Conservation (phyloP, 2,113 vertebrate genomes). For the Tichodroma muraria region DNA sequence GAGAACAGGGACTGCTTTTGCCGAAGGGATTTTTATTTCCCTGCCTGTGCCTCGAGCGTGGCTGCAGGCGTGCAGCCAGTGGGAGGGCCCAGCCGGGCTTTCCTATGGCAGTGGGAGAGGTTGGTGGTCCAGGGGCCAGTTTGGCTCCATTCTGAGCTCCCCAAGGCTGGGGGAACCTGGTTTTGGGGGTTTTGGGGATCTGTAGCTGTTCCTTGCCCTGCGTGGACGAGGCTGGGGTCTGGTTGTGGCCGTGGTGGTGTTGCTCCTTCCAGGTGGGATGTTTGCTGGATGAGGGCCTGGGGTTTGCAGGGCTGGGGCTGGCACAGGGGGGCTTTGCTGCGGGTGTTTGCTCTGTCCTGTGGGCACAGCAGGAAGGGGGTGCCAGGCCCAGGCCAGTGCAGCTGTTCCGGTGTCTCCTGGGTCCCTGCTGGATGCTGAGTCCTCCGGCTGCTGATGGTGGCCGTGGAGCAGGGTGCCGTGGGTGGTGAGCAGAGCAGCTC, state of each 20-base stretch:
- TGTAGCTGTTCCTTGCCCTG: background rate
- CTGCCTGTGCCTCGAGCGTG: background rate
- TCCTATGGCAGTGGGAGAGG: background rate
- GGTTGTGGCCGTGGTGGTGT: background rate
- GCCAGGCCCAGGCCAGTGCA: background rate
- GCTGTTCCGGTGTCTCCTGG: rapidly evolving
- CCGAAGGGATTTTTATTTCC: background rate
- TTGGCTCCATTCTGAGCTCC: rapidly evolving
- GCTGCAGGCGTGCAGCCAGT: rapidly evolving
- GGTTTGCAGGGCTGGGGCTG: background rate
- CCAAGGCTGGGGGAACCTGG: background rate
- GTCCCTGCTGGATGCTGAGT: background rate
- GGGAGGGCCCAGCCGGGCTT: background rate
- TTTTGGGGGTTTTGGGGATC: rapidly evolving
- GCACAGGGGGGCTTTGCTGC: background rate
- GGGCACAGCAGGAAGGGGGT: background rate
- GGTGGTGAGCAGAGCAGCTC: background rate
- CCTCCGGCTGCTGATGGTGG: background rate
- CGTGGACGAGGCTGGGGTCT: rapidly evolving
- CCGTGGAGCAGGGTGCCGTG: rapidly evolving
- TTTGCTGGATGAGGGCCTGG: background rate
- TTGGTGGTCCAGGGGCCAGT: background rate
- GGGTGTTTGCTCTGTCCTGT: rapidly evolving
- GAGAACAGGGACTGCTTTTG: background rate
- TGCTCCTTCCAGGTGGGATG: background rate